Conservation (phyloP, 2,113 vertebrate genomes). For the Xenopus laevis region DNA sequence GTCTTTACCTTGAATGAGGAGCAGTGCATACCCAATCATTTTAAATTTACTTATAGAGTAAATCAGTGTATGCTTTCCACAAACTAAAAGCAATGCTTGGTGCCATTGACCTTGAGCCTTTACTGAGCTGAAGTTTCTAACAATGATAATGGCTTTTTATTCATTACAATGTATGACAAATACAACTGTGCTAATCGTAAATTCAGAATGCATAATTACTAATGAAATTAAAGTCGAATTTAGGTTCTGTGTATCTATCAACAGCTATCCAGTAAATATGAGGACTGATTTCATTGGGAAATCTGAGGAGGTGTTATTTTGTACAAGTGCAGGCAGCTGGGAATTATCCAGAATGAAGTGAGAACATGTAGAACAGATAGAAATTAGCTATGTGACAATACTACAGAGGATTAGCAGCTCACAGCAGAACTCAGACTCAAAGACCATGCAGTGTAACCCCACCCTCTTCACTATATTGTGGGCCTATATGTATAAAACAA, state of each 20-base stretch:
- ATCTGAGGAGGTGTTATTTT: constrained; percentile 15
- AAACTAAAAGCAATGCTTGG: too few species aligned
- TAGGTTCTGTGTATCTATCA: background rate
- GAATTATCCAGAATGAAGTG: constrained; percentile 5
- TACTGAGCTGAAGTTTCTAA: background rate
- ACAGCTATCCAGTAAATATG: constrained; percentile 11
- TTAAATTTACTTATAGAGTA: too few species aligned
- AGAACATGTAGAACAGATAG: constrained; percentile 27
- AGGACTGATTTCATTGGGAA: constrained; percentile 6
- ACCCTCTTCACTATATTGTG: too few species aligned
- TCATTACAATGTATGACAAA: background rate
- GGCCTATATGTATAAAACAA: too few species aligned
- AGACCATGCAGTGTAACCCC: too few species aligned
- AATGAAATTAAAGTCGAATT: background rate
- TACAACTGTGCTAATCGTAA: background rate
- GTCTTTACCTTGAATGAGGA: too few species aligned
- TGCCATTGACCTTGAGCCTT: too few species aligned
- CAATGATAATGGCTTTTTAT: background rate
- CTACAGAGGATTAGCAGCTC: background rate
- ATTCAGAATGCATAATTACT: background rate
- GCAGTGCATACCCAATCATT: too few species aligned
- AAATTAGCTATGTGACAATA: constrained; percentile 16
- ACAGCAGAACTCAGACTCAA: too few species aligned
- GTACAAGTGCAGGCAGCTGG: constrained; percentile 17
- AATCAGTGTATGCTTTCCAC: too few species aligned